phyloP scores from a whole-genome alignment of 1,140 invertebrate species.

The Gryllus bimaculatus region DNA sequence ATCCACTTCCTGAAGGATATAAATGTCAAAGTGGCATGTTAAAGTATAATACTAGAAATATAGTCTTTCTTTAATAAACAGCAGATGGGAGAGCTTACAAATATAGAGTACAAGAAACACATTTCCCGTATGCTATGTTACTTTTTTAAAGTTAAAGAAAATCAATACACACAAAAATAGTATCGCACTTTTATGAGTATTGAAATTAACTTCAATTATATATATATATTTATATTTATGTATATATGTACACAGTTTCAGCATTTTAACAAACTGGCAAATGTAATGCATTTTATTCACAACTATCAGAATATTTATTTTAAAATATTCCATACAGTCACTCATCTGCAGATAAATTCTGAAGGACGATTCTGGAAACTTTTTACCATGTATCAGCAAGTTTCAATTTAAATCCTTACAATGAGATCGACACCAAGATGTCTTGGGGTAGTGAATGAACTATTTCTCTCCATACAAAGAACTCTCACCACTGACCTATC shows the following conservation, averaged over 20 bases:
- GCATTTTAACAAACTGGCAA: not conserved
- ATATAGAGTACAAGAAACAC: not conserved
- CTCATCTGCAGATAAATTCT: too few relatives aligned
- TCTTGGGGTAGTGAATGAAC: too few relatives aligned
- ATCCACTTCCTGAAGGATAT: not conserved
- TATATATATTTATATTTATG: not conserved
- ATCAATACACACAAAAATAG: constrained; percentile 1
- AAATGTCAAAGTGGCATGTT: not conserved
- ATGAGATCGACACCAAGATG: too few relatives aligned
- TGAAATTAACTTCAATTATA: constrained; percentile 1
- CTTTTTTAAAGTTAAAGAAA: not conserved
- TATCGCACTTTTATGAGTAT: constrained; percentile 2
- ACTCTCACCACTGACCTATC: too few relatives aligned
- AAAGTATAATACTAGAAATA: constrained; percentile 1
- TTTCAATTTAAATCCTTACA: too few relatives aligned
- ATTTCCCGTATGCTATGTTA: not conserved
- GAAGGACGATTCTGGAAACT: too few relatives aligned
- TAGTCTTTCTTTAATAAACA: not conserved
- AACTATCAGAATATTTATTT: too few relatives aligned
- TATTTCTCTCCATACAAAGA: too few relatives aligned
- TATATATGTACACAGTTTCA: constrained; percentile 1
- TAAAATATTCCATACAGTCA: too few relatives aligned
- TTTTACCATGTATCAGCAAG: too few relatives aligned
- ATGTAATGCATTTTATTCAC: not conserved
- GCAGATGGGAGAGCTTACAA: not conserved